These are phyloP conservation scores for Anthopleura sola DNA, from an alignment of 64 coral and sea anemone genomes.

Conservation along the genomic window DNA sequence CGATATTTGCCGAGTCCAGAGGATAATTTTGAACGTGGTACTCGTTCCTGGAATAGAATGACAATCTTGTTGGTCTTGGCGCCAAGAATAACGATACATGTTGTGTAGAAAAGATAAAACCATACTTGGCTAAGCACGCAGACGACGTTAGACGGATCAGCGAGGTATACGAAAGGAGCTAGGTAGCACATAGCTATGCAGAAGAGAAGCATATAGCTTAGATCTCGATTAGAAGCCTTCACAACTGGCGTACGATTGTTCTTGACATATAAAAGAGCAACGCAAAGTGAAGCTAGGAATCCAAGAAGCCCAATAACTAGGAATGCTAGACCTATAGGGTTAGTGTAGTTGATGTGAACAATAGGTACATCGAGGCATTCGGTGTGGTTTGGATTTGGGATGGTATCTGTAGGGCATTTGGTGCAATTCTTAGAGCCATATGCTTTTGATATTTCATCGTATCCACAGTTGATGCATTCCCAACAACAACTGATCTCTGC, in stretches of 20 bases:
- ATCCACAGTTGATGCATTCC: constrained; percentile 67
- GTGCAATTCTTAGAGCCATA: constrained; percentile 66
- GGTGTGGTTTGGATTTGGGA: neutral
- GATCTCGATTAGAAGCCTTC: constrained; percentile 80
- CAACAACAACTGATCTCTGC: constrained; percentile 62
- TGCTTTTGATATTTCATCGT: constrained; percentile 35
- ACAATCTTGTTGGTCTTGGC: constrained; percentile 83
- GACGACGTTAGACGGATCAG: constrained; percentile 33
- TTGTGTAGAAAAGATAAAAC: constrained; percentile 78
- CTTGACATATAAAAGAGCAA: constrained; percentile 45
- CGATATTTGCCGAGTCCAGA: constrained; percentile 46
- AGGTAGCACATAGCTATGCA: constrained; percentile 71
- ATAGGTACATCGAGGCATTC: constrained; percentile 21
- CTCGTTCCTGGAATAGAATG: constrained; percentile 46
- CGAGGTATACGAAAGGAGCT: constrained; percentile 55
- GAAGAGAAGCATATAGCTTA: constrained; percentile 68
- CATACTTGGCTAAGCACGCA: constrained; percentile 66
- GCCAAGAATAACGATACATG: constrained; percentile 62
- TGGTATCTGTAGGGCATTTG: constrained; percentile 6
- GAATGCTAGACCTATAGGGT: constrained; percentile 19
- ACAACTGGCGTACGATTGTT: constrained; percentile 58
- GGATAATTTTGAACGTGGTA: constrained; percentile 57
- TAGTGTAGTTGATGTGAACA: constrained; percentile 27
- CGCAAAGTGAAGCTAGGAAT: neutral
- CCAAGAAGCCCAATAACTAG: constrained; percentile 40